Conservation (phyloP, 2,888 invertebrate genomes). For the Molorchus minor region DNA sequence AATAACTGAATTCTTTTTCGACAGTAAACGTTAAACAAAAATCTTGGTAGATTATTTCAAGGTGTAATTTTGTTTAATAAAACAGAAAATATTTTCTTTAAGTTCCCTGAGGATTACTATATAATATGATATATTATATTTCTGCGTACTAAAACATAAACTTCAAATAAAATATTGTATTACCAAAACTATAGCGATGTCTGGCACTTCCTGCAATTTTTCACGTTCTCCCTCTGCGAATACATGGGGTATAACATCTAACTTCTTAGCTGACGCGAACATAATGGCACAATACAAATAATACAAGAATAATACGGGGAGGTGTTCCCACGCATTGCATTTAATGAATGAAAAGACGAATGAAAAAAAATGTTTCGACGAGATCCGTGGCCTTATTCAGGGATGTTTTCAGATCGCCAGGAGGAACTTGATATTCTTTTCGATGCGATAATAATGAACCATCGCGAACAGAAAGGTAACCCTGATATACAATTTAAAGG, state of each 20-base stretch:
- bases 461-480: constrained; percentile 21
- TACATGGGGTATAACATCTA: constrained; percentile 30
- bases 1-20: too few relatives aligned
- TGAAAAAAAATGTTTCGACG: constrained; percentile 35
- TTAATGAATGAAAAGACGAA: constrained; percentile 24
- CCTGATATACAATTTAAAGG: background rate
- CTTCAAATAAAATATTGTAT: too few relatives aligned
- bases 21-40: too few relatives aligned
- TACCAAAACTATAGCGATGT: too few relatives aligned
- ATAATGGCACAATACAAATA: constrained; percentile 32
- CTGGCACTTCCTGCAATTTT: background rate
- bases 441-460: constrained; percentile 27
- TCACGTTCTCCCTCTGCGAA: background rate
- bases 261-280: constrained; percentile 41
- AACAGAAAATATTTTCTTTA: too few relatives aligned
- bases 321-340: constrained; percentile 44
- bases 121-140: too few relatives aligned
- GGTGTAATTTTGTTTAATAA: too few relatives aligned
- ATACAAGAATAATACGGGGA: constrained; percentile 34
- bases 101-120: too few relatives aligned
- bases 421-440: constrained; percentile 41
- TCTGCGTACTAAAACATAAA: too few relatives aligned
- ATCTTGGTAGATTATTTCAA: too few relatives aligned
- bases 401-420: constrained; percentile 36
- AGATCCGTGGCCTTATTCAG: constrained; percentile 27